A percentile compares a stretch with the other conserved stretches of the same genome.
phyloP scores from a whole-genome alignment of 2,888 invertebrate species.

The Dyspetes luteomarginatus region DNA sequence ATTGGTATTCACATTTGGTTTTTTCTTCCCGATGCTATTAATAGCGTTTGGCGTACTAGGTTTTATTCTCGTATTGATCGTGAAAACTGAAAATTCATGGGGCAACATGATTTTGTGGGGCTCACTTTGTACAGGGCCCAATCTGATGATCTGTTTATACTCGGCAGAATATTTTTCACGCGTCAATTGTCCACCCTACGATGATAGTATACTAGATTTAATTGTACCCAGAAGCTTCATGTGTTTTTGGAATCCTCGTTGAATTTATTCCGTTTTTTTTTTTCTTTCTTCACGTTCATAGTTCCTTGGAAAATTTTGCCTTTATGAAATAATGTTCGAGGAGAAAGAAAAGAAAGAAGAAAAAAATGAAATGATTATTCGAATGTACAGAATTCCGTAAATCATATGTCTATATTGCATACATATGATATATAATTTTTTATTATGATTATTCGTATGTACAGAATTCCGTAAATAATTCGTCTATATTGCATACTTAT shows the following conservation, averaged over 20 bases:
- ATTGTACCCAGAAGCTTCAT: conserved; percentile 85
- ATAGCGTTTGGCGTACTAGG: conserved; percentile 90
- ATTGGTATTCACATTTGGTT: conserved; percentile 90
- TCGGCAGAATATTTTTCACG: conserved; percentile 94
- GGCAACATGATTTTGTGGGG: conserved; percentile 95
- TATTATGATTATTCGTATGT: no score
- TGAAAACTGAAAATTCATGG: conserved; percentile 83
- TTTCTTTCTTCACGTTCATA: no score
- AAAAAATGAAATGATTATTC: conserved; percentile 72
- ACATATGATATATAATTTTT: no score
- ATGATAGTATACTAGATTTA: conserved; percentile 83
- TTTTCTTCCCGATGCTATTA: conserved; percentile 95
- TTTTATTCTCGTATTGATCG: conserved; percentile 85
- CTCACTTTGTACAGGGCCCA: conserved; percentile 90
- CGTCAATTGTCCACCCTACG: conserved; percentile 87
- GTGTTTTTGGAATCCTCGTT: conserved; percentile 70
- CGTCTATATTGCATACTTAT: no score
- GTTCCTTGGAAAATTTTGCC: no score
- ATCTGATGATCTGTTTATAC: conserved; percentile 90
- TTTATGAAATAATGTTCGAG: conserved; percentile 46
- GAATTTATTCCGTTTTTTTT: neutral
- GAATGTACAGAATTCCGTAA: conserved; percentile 66
- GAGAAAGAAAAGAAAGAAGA: conserved; percentile 27
- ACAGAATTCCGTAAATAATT: no score
- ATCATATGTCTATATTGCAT: neutral